phyloP scores from a whole-genome alignment of 2,113 vertebrate species.

The Dolichotis patagonum region DNA sequence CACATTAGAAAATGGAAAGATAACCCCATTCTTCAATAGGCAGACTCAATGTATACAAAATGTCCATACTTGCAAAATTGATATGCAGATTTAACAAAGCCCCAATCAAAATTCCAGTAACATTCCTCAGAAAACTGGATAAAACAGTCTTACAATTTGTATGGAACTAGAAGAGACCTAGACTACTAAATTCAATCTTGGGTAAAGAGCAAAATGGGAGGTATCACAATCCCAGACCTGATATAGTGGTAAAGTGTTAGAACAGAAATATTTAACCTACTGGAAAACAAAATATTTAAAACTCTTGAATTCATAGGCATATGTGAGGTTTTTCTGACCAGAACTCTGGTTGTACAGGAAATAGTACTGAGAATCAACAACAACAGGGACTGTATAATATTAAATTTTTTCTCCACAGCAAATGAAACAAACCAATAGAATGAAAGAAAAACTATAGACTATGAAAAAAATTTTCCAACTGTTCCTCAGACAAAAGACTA shows the following conservation, averaged over 20 bases:
- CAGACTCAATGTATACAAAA: no score
- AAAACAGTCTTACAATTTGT: not conserved
- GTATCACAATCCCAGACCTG: not conserved
- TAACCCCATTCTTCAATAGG: no score
- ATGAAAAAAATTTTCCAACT: not conserved
- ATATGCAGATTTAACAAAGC: not conserved
- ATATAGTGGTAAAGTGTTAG: not conserved
- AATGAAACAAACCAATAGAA: not conserved
- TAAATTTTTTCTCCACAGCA: not conserved
- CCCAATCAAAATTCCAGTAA: not conserved
- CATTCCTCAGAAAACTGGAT: not conserved
- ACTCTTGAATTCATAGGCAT: not conserved
- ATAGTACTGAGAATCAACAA: not conserved
- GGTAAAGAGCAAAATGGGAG: not conserved
- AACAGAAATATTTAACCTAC: not conserved
- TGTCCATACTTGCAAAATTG: no score
- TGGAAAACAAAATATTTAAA: not conserved
- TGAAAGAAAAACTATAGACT: not conserved
- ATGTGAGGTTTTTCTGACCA: not conserved
- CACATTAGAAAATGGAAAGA: no score
- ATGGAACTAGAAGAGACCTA: not conserved
- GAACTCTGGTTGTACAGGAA: not conserved
- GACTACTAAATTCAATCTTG: not conserved
- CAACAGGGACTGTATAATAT: not conserved
- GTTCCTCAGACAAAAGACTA: not conserved